Evolutionary conservation across 1,140 invertebrate genomes (phyloP).

Genomic region (Listronotus oregonensis): DNA sequence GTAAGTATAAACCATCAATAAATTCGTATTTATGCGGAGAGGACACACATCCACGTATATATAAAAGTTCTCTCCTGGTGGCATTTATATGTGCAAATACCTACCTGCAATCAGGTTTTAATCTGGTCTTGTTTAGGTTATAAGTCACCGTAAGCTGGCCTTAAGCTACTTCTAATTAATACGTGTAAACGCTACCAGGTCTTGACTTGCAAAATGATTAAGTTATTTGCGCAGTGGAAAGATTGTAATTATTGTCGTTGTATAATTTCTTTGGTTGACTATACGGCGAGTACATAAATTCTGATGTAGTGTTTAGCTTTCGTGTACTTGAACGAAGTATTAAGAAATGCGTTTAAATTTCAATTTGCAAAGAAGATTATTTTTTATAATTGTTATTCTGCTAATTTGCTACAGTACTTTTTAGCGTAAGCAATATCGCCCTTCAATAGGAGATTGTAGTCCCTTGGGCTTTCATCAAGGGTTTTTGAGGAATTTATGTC

Average conservation of each 20-base stretch:
- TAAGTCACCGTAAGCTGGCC: conserved; percentile 25
- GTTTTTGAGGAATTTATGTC: no score
- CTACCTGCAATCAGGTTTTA: conserved; percentile 23
- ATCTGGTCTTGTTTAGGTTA: conserved; percentile 25
- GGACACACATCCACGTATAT: conserved; percentile 7
- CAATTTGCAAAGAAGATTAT: no score
- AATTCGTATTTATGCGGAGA: conserved; percentile 22
- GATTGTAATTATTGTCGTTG: conserved; percentile 10
- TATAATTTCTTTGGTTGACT: neutral
- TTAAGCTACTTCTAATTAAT: conserved; percentile 28
- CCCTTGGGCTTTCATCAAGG: no score
- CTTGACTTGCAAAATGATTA: conserved; percentile 23
- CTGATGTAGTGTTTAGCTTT: neutral
- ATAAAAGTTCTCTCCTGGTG: conserved; percentile 22
- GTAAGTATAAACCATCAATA: conserved; percentile 19
- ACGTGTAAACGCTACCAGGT: conserved; percentile 20
- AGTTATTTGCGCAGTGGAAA: conserved; percentile 17
- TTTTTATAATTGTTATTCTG: no score
- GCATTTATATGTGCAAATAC: conserved; percentile 28
- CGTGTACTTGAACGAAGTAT: no score
- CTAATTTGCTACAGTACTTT: no score
- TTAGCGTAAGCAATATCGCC: no score
- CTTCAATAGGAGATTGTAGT: no score
- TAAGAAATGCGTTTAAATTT: no score
- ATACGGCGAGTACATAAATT: neutral